phyloP scores from a whole-genome alignment of 2,797 vertebrate genomes.

The Synanceia verrucosa region DNA sequence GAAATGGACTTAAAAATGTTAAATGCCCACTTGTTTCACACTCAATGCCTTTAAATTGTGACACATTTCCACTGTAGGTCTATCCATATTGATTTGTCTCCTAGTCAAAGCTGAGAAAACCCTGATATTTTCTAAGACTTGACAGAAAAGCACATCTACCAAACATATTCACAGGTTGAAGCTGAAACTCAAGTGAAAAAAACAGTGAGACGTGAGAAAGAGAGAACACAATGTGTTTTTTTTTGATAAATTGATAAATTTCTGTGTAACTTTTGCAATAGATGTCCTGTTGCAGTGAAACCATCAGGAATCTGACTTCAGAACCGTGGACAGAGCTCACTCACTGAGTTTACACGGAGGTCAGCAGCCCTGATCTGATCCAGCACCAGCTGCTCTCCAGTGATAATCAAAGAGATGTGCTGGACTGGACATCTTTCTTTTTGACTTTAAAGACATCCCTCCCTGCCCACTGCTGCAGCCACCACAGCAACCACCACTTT shows the following conservation, averaged over 20 bases:
- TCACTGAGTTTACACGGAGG: slow-evolving; percentile 19
- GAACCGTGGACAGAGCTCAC: slow-evolving; percentile 76
- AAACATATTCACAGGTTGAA: background rate
- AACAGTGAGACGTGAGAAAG: background rate
- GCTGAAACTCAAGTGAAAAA: background rate
- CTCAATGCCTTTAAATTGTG: background rate
- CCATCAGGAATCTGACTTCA: slow-evolving; percentile 49
- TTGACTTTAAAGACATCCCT: slow-evolving; percentile 15
- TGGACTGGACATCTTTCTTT: slow-evolving; percentile 9
- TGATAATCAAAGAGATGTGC: slow-evolving; percentile 40
- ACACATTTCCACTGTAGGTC: background rate
- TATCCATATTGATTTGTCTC: background rate
- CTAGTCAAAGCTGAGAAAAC: background rate
- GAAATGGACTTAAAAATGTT: too few relatives aligned
- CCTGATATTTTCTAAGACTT: background rate
- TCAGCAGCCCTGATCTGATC: slow-evolving; percentile 37
- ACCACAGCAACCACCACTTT: too few relatives aligned
- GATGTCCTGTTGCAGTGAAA: background rate
- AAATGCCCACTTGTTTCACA: background rate
- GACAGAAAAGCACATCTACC: background rate
- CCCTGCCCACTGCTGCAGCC: slow-evolving; percentile 37
- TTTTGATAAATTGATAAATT: background rate
- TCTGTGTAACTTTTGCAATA: background rate
- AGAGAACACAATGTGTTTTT: background rate
- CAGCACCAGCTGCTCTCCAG: slow-evolving; percentile 42